phyloP scores from a whole-genome alignment of 2,113 vertebrate genomes.

The Mastomys natalensis region DNA sequence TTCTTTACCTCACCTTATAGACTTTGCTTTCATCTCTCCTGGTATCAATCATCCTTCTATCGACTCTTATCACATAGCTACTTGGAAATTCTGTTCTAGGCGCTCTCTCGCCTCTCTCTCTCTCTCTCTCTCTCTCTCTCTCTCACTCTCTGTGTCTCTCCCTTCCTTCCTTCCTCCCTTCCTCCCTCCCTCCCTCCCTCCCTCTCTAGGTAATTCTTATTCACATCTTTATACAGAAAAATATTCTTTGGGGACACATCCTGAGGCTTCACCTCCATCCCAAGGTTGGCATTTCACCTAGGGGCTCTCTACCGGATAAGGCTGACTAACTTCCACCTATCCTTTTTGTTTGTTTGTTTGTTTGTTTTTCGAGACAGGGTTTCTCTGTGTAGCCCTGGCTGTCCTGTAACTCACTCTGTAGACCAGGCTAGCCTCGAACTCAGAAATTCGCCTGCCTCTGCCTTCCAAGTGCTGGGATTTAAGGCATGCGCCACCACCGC shows the following conservation, averaged over 20 bases:
- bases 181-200: too few relatives aligned
- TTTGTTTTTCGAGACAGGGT: too few relatives aligned
- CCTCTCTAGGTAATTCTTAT: background rate
- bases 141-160: background rate
- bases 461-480: too few relatives aligned
- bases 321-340: background rate
- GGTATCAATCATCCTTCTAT: background rate
- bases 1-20: background rate
- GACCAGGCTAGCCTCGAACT: too few relatives aligned
- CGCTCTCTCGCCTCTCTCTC: background rate
- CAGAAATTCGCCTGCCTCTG: too few relatives aligned
- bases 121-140: background rate
- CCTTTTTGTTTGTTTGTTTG: too few relatives aligned
- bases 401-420: too few relatives aligned
- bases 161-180: too few relatives aligned
- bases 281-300: background rate
- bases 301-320: background rate
- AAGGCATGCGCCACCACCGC: too few relatives aligned
- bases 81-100: background rate
- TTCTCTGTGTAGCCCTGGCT: too few relatives aligned
- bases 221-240: slow-evolving; percentile 24
- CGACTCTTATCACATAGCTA: background rate
- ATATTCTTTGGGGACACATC: background rate
- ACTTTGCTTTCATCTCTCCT: background rate
- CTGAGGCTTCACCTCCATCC: background rate